Conservation (phyloP, 2,888 invertebrate genomes). For the Osedax fenrisi region DNA sequence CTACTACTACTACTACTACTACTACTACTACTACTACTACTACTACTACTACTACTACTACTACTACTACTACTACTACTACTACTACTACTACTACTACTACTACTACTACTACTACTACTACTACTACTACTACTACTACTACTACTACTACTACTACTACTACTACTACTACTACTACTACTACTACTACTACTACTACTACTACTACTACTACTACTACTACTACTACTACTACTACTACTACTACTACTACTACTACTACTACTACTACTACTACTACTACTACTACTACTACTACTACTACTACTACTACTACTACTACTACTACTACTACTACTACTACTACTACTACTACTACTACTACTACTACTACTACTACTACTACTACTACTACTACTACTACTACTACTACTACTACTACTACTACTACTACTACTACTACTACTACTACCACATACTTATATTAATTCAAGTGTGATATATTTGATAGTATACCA, state of each 20-base stretch:
- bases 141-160: too few species aligned
- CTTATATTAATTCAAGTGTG: too few species aligned
- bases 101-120: too few species aligned
- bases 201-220: conserved; percentile 23
- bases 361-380: conserved; percentile 25
- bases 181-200: conserved; percentile 19
- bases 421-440: conserved; percentile 24
- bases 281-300: conserved; percentile 25
- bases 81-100: too few species aligned
- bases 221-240: conserved; percentile 19
- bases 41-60: too few species aligned
- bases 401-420: conserved; percentile 23
- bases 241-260: conserved; percentile 19
- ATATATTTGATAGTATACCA: too few species aligned
- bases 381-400: conserved; percentile 25
- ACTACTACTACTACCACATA: conserved; percentile 19
- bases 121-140: too few species aligned
- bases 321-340: conserved; percentile 19
- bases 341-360: conserved; percentile 25
- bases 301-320: neutral
- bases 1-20: too few species aligned
- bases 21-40: too few species aligned
- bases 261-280: conserved; percentile 23
- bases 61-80: too few species aligned
- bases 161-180: conserved; percentile 18